Base-by-base conservation (phyloP, 1,140 invertebrate genomes). In the Anastatus disparis region DNA sequence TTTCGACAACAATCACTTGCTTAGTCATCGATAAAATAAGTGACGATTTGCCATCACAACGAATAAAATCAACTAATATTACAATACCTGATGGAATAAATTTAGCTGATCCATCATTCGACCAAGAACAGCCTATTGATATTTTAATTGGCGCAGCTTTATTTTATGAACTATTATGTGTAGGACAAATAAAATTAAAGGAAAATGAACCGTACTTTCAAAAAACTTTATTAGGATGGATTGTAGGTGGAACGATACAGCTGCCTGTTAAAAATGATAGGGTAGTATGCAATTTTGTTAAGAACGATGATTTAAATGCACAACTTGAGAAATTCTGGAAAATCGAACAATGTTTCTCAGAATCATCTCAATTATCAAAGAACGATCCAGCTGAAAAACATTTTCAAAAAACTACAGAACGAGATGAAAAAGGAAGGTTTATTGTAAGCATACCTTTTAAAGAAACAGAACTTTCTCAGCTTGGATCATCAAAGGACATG, bases 111-210 rank as follows among this genome's bases (percentile, higher is more conserved):
- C 58, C 56, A 17, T 17, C 20, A 12, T 70, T 53, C 42, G 17
- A 44, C 42, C 9, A 50, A 20, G 20, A 40, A 15, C 2, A 35
- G 6, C 38, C 69, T 13, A 48, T 64, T 13, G 69, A 64, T 48
- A 15, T 64, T 2, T 26, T 71, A 20, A 64, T 64, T 38, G 61
- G 61, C 26, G 24, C 61, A 13, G 40, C 26, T 26, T n/a, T 64
- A 3, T 64, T 48, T 29, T 71, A 40, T 15, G 31, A 65, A 48
- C 15, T 65, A 35, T 31, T 71, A 46, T 64, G 52, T 15, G 26
- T 20, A 4, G 42, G 42, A 12, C 42, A 72, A 58, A 69, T 71
- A n/a, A 27, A 48, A 42, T 44, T 71, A 24, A n/a, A n/a, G n/a
- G 22, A 17, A n/a, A 58, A 52, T 59, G 6, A 40, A 72, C 42